Evolutionary conservation across 2,888 invertebrate species (phyloP), one percentile per base, ranked within the genome.

Genomic region (Nezara viridula): DNA sequence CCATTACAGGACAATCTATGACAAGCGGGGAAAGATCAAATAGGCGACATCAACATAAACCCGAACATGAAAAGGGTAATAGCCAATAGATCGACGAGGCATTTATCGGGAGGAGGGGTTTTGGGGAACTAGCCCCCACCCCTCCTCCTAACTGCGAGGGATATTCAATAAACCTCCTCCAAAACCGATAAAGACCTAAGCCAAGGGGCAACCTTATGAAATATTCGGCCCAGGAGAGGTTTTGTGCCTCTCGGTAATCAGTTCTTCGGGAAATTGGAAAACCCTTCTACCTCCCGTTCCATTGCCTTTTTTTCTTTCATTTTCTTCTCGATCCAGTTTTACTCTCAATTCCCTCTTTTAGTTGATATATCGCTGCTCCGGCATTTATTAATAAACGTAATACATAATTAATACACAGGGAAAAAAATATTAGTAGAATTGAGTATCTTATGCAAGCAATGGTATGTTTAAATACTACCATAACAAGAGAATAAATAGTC

Each of bases 221-320:
- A 81, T 81, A 81, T 81, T 81, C 81, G 24, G 10, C 16, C 77
- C 7, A 40, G 77, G 77, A 40, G 24, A 40, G 77, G 81, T 81
- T 37, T 40, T 40, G 6, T 77, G 73, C 73, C 40, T 37, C 44
- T 24, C 44, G 44, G 81, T 81, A 81, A 81, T 81, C 81, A 81
- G 44, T 81, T 81, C 44, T 27, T 6, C 10, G 81, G 81, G 81
- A 81, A 81, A 81, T 81, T 81, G 81, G 81, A 81, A 81, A 81
- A 81, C 24, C 44, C 81, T 47, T n/a, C 44, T 24, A 3, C n/a
- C 40, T 12, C 12, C 44, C 81, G 16, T 81, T 44, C 81, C 40
- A 81, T 81, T 81, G 44, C 44, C n/a, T 16, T 44, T 81, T 77
- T 81, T 47, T 81, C 77, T 77, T 77, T 73, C 73, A 14, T 37